These are phyloP conservation scores for Gallirallus australis DNA, from an alignment of 2,797 vertebrate species.

Conservation along the genomic window DNA sequence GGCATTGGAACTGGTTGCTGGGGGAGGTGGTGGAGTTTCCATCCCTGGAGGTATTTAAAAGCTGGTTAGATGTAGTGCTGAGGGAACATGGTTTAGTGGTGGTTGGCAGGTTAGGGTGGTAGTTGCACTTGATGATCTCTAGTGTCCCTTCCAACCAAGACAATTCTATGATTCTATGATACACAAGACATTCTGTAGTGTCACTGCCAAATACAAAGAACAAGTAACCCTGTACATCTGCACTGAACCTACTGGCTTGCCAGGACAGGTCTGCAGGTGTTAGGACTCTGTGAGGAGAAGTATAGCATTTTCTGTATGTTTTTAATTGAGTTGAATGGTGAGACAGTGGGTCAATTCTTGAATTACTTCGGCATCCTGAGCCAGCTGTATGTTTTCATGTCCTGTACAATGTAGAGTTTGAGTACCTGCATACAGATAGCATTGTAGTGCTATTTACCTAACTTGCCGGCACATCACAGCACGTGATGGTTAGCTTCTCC, in stretches of 20 bases:
- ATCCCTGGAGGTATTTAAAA: no score
- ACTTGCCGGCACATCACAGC: neutral
- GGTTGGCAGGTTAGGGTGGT: no score
- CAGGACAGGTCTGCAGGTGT: neutral
- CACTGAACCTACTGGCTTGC: neutral
- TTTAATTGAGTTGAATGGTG: neutral
- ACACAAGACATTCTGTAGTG: neutral
- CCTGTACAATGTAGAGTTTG: neutral
- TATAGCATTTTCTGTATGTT: neutral
- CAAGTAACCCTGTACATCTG: neutral
- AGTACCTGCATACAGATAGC: neutral
- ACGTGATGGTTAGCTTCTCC: neutral
- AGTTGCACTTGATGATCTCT: no score
- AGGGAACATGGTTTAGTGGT: no score
- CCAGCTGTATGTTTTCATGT: neutral
- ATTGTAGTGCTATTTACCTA: neutral
- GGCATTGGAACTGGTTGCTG: no score
- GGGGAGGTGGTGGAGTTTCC: no score
- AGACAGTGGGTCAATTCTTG: neutral
- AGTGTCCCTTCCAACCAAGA: no score
- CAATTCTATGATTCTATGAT: no score
- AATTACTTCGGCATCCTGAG: neutral
- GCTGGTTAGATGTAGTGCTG: no score
- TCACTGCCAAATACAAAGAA: accelerated
- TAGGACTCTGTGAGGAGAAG: neutral